Conservation (phyloP, 2,797 vertebrate species). For the Perodicticus potto region DNA sequence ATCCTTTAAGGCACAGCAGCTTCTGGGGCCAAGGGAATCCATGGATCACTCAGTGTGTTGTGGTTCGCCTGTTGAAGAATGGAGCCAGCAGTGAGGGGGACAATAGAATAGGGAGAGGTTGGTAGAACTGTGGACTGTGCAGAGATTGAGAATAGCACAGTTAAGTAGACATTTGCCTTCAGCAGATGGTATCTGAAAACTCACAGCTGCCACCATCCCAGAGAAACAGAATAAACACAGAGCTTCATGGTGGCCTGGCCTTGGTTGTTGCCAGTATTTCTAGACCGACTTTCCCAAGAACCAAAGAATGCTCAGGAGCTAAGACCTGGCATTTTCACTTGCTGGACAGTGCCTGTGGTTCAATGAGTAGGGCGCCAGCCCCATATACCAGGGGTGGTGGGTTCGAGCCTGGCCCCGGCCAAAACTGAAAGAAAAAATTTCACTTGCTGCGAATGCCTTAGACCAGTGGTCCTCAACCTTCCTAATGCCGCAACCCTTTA, state of each 20-base stretch:
- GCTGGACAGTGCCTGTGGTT: neutral
- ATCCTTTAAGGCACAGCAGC: neutral
- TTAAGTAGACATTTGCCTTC: conserved; percentile 72
- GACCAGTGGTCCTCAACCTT: too few relatives aligned
- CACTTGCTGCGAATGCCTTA: too few relatives aligned
- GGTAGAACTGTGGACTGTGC: conserved; percentile 25
- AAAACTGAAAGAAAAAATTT: too few relatives aligned
- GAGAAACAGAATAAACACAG: conserved; percentile 67
- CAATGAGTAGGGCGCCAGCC: too few relatives aligned
- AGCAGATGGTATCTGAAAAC: conserved; percentile 74
- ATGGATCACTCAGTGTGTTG: neutral
- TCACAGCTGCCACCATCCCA: conserved; percentile 68
- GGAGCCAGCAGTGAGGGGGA: neutral
- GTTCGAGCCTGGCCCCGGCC: too few relatives aligned
- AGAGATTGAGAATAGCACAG: conserved; percentile 66
- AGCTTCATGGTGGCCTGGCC: neutral
- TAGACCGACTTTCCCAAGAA: conserved; percentile 55
- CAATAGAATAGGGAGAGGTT: neutral
- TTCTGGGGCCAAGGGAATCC: neutral
- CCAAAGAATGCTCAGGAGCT: neutral
- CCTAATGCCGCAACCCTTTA: too few relatives aligned
- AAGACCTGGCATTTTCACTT: neutral
- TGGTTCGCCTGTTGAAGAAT: neutral
- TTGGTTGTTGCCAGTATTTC: conserved; percentile 51
- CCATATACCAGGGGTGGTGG: too few relatives aligned